Base-by-base conservation (phyloP, 53 echinoderm and acorn worm species). In the Holothuria scabra region DNA sequence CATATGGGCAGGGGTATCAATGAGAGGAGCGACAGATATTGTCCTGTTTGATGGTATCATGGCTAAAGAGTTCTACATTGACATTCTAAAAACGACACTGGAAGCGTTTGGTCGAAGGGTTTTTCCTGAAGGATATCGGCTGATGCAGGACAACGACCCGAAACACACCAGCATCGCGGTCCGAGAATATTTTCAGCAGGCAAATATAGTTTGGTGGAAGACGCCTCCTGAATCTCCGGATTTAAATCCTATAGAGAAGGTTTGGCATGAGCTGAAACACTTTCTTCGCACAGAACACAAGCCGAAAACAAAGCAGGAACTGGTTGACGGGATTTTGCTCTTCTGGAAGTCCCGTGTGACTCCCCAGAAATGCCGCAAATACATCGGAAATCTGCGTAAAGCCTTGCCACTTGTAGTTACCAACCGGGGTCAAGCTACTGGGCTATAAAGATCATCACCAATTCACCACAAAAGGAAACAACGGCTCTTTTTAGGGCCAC, bases 81-180 rank as follows among this genome's bases (percentile, higher is more conserved):
- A 79, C n/a, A 87, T 91, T 30, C 60, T 91, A 2, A 66, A 71
- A 28, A 60, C 79, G 24, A 83, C 76, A 5, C 74, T 91, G 12
- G 57, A 31, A 19, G 75, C 82, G 5, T 91, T 88, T 48, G 56
- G 85, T 4, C 10, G 32, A 8, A 41, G 22, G 16, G 79, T 83
- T 11, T 90, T 81, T 56, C 91, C 91, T 1, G 93, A 88, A 12
- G 22, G 38, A 0, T 90, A 90, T 28, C 74, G 87, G 14, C 84
- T 93, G 46, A 60, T 61, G 72, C 90, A 90, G 58, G 93, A 93
- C 28, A 93, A 93, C 49, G 93, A 93, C 63, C 93, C 89, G 14
- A 93, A 90, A 41, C 88, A 93, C 64, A 90, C 90, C 3, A 81
- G 82, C 56, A 74, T 52, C 12, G 6, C 61, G 59, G 82, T 86